Evolutionary conservation across 2,797 vertebrate species (phyloP).

Genomic region (Thunnus albacares): DNA sequence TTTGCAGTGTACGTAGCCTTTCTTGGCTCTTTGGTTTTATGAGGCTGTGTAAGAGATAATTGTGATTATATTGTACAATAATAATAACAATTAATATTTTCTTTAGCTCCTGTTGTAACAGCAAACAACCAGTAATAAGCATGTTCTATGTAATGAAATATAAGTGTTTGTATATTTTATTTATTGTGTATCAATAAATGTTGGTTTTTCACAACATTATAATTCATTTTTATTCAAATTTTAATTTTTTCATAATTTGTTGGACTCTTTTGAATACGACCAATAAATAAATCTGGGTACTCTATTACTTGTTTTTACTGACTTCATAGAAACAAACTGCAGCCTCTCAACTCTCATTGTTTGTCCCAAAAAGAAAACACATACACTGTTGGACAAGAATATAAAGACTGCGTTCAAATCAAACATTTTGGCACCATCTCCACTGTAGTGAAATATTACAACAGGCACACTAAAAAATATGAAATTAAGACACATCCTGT

Average conservation of each 20-base stretch:
- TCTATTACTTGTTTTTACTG: constrained; percentile 11
- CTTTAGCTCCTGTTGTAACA: constrained; percentile 4
- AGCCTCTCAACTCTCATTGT: background rate
- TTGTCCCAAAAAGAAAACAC: constrained; percentile 7
- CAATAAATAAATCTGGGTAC: constrained; percentile 38
- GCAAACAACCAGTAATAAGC: constrained; percentile 35
- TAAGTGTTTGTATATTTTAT: constrained; percentile 26
- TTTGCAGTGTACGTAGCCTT: background rate
- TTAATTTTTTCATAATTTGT: background rate
- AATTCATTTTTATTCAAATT: background rate
- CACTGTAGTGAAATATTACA: constrained; percentile 70
- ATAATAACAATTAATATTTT: background rate
- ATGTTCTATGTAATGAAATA: constrained; percentile 21
- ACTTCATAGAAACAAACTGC: background rate
- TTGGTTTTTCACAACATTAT: background rate
- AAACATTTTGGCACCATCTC: constrained; percentile 47
- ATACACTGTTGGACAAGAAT: background rate
- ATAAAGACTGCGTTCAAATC: constrained; percentile 12
- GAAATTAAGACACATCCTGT: constrained; percentile 79
- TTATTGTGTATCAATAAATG: constrained; percentile 23
- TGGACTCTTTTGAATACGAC: constrained; percentile 15
- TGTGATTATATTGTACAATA: background rate
- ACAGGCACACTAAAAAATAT: constrained; percentile 45
- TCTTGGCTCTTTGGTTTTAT: background rate
- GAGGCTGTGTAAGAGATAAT: background rate